A percentile compares a stretch with the other conserved stretches of the same genome.
These are phyloP conservation scores for Vulpes ferrilata DNA, from an alignment of 2,113 vertebrate species.

Conservation along the genomic window DNA sequence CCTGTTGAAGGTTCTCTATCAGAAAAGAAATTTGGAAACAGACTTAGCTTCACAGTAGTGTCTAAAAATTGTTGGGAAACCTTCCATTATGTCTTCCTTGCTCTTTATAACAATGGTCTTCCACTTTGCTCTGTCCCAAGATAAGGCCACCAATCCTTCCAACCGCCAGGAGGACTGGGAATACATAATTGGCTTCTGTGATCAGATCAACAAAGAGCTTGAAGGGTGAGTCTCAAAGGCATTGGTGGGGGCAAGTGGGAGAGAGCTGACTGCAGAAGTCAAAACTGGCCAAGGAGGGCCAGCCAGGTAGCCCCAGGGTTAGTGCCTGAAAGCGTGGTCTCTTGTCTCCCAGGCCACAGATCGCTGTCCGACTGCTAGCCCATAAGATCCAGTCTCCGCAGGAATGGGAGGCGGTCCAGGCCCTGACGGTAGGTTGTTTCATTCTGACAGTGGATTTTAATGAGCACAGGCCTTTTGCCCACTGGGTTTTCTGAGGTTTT, in stretches of 20 bases:
- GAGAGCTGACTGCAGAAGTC: neutral
- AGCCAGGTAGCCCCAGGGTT: neutral
- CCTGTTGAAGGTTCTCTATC: neutral
- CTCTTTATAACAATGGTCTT: constrained; percentile 48
- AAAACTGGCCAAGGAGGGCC: neutral
- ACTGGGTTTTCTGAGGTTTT: neutral
- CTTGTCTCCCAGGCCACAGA: constrained; percentile 92
- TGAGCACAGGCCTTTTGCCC: no score
- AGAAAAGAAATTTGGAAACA: neutral
- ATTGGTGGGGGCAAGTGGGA: neutral
- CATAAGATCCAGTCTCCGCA: constrained; percentile 98
- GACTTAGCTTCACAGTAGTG: neutral
- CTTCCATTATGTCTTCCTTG: neutral
- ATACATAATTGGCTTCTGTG: constrained; percentile 97
- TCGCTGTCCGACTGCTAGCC: constrained; percentile 94
- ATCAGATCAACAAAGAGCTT: constrained; percentile 97
- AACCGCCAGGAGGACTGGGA: constrained; percentile 98
- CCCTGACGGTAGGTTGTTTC: constrained; percentile 92
- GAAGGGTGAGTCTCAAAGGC: constrained; percentile 91
- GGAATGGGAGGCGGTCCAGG: constrained; percentile 97
- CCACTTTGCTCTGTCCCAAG: constrained; percentile 84
- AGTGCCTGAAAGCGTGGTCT: neutral
- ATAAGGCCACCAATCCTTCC: constrained; percentile 96
- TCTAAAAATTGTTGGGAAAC: neutral
- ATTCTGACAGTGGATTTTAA: accelerated